Evolutionary conservation across 1,140 invertebrate genomes (phyloP).

Genomic region (Tigriopus japonicus): DNA sequence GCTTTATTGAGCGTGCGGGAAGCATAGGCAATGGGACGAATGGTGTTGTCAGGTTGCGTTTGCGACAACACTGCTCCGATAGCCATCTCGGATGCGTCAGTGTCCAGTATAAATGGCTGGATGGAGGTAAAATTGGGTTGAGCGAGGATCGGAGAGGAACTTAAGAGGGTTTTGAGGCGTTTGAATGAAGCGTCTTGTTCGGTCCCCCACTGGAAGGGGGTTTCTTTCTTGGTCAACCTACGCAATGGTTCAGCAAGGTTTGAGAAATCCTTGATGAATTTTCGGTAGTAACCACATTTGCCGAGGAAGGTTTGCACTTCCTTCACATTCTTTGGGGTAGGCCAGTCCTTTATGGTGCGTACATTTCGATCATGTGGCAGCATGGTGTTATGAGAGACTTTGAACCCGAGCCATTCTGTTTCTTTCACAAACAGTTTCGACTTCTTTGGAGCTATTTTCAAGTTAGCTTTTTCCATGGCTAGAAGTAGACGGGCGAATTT

Average conservation of each 20-base stretch:
- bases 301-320: not conserved
- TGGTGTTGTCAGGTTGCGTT: not conserved
- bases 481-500: not conserved
- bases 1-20: not conserved
- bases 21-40: not conserved
- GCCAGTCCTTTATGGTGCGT: not conserved
- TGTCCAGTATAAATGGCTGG: not conserved
- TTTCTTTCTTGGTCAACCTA: not conserved
- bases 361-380: not conserved
- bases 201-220: no score
- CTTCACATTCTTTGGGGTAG: not conserved
- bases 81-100: not conserved
- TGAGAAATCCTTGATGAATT: not conserved
- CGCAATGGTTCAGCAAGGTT: not conserved
- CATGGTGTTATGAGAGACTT: not conserved
- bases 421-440: not conserved
- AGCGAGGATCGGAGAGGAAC: not conserved
- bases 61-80: not conserved
- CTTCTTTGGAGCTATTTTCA: not conserved
- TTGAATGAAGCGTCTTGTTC: not conserved
- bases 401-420: not conserved
- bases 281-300: not conserved
- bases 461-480: not conserved
- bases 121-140: not conserved
- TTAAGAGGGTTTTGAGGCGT: not conserved